A percentile compares a stretch with the other conserved stretches of the same genome.
These are phyloP conservation scores for Chloroceryle inda DNA, from an alignment of 2,797 vertebrate genomes.

Conservation along the genomic window DNA sequence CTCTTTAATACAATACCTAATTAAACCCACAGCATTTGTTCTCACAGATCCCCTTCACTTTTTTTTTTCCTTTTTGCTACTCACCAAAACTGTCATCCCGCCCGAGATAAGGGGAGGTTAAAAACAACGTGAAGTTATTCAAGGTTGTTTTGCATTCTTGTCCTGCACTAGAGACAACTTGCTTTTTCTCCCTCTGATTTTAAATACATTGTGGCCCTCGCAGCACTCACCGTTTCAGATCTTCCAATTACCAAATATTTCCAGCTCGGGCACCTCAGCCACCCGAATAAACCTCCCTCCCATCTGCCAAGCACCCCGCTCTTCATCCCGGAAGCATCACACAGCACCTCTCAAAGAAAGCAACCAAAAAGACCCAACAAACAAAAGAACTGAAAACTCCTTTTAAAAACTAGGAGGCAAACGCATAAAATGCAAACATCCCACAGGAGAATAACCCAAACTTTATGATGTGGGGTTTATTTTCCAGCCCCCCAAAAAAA, in stretches of 20 bases:
- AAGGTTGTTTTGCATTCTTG: constrained; percentile 94
- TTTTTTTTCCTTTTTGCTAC: constrained; percentile 52
- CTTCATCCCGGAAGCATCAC: not conserved
- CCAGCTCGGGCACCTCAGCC: not conserved
- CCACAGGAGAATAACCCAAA: not conserved
- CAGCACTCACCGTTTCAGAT: constrained; percentile 51
- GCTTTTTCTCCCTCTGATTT: constrained; percentile 65
- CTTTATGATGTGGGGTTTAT: not conserved
- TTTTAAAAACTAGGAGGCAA: not conserved
- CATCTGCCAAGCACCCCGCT: not conserved
- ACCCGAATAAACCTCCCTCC: not conserved
- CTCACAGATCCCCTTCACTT: constrained; percentile 81
- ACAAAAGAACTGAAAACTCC: constrained; percentile 31
- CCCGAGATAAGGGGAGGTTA: constrained; percentile 86
- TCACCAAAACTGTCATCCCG: constrained; percentile 83
- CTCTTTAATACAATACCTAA: constrained; percentile 87
- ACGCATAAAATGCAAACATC: not conserved
- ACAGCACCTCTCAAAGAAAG: not conserved
- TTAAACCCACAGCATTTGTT: constrained; percentile 84
- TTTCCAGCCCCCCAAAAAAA: not conserved
- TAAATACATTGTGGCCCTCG: constrained; percentile 63
- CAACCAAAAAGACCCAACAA: not conserved
- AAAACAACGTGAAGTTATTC: constrained; percentile 88
- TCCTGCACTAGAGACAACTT: constrained; percentile 73
- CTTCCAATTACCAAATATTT: constrained; percentile 52